Evolutionary conservation across 2,113 vertebrate species (phyloP).

Genomic region (Cercopithecus mona): DNA sequence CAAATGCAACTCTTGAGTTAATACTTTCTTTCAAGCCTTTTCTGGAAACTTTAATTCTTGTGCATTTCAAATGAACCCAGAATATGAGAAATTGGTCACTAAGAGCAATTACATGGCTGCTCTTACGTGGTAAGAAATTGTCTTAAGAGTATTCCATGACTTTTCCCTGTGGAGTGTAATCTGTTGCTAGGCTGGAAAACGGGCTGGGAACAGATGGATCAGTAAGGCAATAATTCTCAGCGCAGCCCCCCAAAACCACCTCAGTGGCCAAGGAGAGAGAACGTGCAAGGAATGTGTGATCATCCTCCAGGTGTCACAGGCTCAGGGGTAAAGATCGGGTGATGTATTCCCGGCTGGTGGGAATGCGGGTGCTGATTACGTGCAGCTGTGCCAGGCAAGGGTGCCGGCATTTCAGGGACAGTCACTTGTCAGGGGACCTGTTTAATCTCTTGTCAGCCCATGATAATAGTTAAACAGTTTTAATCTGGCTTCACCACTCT

Average conservation of each 20-base stretch:
- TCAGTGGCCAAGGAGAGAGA: not conserved
- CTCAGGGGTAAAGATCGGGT: conserved; percentile 38
- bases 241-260: conserved; percentile 28
- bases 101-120: no score
- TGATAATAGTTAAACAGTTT: conserved; percentile 81
- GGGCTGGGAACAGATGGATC: not conserved
- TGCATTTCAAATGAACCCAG: not conserved
- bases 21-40: not conserved
- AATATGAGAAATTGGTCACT: not conserved
- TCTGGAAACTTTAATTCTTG: not conserved
- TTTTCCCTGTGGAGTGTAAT: not conserved
- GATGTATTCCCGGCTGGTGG: conserved; percentile 45
- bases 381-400: not conserved
- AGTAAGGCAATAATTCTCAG: conserved; percentile 29
- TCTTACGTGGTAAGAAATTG: not conserved
- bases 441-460: conserved; percentile 64
- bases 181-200: not conserved
- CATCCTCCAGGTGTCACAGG: conserved; percentile 26
- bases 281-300: conserved; percentile 23
- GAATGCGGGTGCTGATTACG: conserved; percentile 60
- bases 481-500: conserved; percentile 74
- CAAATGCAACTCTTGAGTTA: not conserved
- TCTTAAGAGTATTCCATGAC: not conserved
- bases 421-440: conserved; percentile 63
- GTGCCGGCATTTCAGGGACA: conserved; percentile 60